phyloP scores from a whole-genome alignment of 2,888 invertebrate species.

The Conchocele bisecta region DNA sequence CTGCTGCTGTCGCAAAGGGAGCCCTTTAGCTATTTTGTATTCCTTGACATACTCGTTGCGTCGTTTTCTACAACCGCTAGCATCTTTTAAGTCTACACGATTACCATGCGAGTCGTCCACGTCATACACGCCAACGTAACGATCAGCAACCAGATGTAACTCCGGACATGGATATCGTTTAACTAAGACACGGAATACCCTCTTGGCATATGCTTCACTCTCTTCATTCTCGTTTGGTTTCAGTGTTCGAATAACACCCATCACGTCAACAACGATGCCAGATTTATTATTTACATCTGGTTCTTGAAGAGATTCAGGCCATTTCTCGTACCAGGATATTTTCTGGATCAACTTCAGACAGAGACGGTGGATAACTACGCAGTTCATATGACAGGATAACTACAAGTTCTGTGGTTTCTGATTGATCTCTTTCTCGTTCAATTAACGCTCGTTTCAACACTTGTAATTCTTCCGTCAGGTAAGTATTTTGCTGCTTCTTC shows the following conservation, averaged over 20 bases:
- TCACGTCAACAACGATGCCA: neutral
- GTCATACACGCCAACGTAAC: constrained; percentile 2
- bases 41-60: neutral
- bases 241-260: neutral
- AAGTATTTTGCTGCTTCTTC: neutral
- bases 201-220: neutral
- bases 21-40: neutral
- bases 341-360: neutral
- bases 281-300: neutral
- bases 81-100: neutral
- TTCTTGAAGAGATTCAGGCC: neutral
- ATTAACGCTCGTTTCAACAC: neutral
- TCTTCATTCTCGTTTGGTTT: neutral
- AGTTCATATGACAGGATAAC: neutral
- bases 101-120: neutral
- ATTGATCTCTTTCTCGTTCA: neutral
- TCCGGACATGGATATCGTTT: neutral
- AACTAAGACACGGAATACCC: neutral
- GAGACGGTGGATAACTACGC: neutral
- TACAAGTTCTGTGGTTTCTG: neutral
- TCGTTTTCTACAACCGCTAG: neutral
- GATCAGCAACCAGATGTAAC: constrained; percentile 1
- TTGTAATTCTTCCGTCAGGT: neutral
- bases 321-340: neutral
- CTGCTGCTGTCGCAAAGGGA: no score